phyloP scores from a whole-genome alignment of 1,140 invertebrate species.

The Temnothorax curvispinosus region DNA sequence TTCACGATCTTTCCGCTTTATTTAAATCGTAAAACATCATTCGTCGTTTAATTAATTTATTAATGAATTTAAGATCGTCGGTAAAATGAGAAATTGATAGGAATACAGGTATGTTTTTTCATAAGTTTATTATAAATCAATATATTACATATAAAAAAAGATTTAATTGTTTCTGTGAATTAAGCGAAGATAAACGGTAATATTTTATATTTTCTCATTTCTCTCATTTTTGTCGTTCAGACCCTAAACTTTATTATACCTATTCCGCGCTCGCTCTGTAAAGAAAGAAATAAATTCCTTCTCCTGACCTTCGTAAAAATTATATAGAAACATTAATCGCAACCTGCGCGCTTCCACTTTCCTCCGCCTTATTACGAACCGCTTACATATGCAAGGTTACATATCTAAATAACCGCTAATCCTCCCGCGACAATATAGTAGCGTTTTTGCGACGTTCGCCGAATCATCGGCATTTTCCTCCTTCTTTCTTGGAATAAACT shows the following conservation, averaged over 20 bases:
- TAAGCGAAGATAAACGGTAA: neutral
- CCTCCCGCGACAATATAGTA: conserved; percentile 36
- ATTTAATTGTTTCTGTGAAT: neutral
- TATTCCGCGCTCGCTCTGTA: neutral
- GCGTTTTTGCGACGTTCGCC: conserved; percentile 24
- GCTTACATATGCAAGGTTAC: conserved; percentile 38
- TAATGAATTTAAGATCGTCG: neutral
- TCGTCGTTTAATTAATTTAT: neutral
- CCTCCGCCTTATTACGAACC: conserved; percentile 6
- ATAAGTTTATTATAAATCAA: neutral
- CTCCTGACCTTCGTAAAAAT: neutral
- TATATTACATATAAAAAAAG: neutral
- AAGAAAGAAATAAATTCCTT: neutral
- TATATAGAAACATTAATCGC: neutral
- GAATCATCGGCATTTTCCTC: conserved; percentile 39
- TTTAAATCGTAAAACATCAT: neutral
- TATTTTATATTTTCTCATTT: neutral
- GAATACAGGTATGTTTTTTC: neutral
- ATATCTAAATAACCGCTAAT: conserved; percentile 27
- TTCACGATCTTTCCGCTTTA: neutral
- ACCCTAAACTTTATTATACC: neutral
- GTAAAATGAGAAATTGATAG: neutral
- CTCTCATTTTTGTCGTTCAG: neutral
- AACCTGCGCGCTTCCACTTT: conserved; percentile 25
- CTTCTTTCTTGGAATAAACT: neutral